These are phyloP conservation scores for Eucera pruinosa DNA, from an alignment of 2,888 invertebrate species.

Conservation along the genomic window DNA sequence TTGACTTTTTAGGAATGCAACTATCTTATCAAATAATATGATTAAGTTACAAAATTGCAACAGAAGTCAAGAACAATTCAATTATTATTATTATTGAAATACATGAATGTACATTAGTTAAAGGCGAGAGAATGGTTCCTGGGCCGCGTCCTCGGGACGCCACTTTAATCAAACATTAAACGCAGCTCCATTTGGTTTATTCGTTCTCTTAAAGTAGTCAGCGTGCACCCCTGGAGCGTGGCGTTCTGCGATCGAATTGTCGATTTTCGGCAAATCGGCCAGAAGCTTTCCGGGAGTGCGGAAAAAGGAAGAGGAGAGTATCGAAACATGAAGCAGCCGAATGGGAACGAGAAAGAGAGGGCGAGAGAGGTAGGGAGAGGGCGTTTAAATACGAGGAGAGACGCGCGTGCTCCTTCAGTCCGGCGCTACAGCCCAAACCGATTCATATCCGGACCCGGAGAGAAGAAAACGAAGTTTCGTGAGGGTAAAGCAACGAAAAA, in stretches of 20 bases:
- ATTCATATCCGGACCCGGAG: constrained; percentile 73
- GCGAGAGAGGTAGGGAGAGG: constrained; percentile 79
- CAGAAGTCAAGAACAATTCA: no score
- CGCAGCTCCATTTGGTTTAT: neutral
- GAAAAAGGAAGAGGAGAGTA: constrained; percentile 58
- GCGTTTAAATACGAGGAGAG: constrained; percentile 82
- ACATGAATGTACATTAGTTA: no score
- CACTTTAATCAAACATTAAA: neutral
- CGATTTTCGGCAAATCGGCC: constrained; percentile 22
- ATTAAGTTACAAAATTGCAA: no score
- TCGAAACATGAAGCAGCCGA: constrained; percentile 45
- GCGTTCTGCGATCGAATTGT: neutral
- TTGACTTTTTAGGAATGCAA: no score
- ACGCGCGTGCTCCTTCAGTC: constrained; percentile 83
- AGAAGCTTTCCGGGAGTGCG: constrained; percentile 31
- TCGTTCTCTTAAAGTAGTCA: neutral
- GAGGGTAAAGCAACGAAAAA: constrained; percentile 32
- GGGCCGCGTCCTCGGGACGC: no score
- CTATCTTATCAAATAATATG: no score
- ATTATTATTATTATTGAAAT: no score
- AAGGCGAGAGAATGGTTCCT: no score
- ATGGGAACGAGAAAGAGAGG: constrained; percentile 61
- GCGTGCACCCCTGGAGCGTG: neutral
- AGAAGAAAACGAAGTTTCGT: constrained; percentile 40
- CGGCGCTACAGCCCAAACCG: constrained; percentile 81